Evolutionary conservation across 2,113 vertebrate species (phyloP), one percentile per base, ranked within the genome.

Genomic region (Ochotona curzoniae): DNA sequence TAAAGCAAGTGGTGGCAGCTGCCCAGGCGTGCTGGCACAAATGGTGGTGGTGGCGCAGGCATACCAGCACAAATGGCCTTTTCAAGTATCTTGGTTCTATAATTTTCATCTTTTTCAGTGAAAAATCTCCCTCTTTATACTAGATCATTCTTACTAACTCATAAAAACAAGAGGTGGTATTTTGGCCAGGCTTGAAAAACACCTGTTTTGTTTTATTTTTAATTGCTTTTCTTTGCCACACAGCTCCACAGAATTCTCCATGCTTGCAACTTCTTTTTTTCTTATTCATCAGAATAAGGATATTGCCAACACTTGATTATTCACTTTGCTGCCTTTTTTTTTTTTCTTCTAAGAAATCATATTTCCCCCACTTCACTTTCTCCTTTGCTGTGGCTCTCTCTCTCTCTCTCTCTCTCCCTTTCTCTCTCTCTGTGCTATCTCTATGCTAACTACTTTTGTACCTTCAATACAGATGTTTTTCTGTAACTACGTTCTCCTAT

Each of bases 251-350:
- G 3, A 67, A 30, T 23, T 79, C 18, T 75, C 35, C 28, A 2
- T 8, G 69, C 78, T n/a, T 60, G 30, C 57, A 49, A 15, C 28
- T 23, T 86, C 15, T 61, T 7, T 7, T 7, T 0, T 83, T 84
- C 51, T 44, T 89, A 44, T 32, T 81, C 64, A 23, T 75, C 14
- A 70, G 0, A 1, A 1, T 21, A 21, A 51, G 25, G 9, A 1
- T 63, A 8, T 57, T 82, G 17, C 15, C 25, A 69, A 2, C 25
- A 54, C 2, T 26, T 70, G 63, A 21, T 66, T 38, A 49, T 71
- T 93, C 60, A 30, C 18, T 80, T 84, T 54, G n/a, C 26, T 13
- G 26, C 47, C n/a, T 74, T 93, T 26, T 93, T 87, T n/a, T 63
- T 14, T 87, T 49, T 47, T 1, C 38, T 89, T 84, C 57, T 63